Evolutionary conservation across 2,888 invertebrate species (phyloP).

Genomic region (Nomada ferruginata): DNA sequence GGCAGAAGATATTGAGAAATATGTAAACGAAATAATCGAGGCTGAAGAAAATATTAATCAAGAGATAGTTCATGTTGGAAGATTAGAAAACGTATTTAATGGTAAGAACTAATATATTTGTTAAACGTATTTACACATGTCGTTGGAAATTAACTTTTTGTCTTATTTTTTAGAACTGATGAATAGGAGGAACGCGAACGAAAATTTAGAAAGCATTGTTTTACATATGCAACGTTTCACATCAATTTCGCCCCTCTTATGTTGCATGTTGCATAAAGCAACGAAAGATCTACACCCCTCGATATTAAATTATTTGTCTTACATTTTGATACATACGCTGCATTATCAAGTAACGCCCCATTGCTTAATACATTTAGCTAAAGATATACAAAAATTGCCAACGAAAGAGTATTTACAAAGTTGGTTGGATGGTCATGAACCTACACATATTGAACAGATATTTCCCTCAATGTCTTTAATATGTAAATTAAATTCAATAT

Average conservation of each 20-base stretch:
- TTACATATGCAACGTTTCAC: slow-evolving; percentile 66
- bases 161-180: slow-evolving; percentile 56
- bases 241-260: slow-evolving; percentile 75
- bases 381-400: slow-evolving; percentile 81
- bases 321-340: slow-evolving; percentile 85
- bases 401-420: slow-evolving; percentile 85
- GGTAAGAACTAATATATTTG: slow-evolving; percentile 12
- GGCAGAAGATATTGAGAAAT: slow-evolving; percentile 74
- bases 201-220: slow-evolving; percentile 31
- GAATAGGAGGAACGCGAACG: slow-evolving; percentile 39
- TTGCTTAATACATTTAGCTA: slow-evolving; percentile 85
- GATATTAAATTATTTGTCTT: slow-evolving; percentile 69
- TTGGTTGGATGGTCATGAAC: slow-evolving; percentile 84
- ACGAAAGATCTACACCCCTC: slow-evolving; percentile 76
- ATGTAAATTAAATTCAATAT: slow-evolving; percentile 83
- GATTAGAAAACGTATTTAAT: slow-evolving; percentile 70
- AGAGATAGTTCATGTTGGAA: slow-evolving; percentile 54
- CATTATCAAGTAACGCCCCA: slow-evolving; percentile 87
- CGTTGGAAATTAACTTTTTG: background rate
- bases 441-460: slow-evolving; percentile 81
- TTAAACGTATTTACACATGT: background rate
- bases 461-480: slow-evolving; percentile 81
- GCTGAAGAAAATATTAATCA: slow-evolving; percentile 71
- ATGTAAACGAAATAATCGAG: slow-evolving; percentile 69
- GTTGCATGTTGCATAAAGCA: slow-evolving; percentile 83